phyloP scores from a whole-genome alignment of 2,888 invertebrate species.

The Adela reaumurella region DNA sequence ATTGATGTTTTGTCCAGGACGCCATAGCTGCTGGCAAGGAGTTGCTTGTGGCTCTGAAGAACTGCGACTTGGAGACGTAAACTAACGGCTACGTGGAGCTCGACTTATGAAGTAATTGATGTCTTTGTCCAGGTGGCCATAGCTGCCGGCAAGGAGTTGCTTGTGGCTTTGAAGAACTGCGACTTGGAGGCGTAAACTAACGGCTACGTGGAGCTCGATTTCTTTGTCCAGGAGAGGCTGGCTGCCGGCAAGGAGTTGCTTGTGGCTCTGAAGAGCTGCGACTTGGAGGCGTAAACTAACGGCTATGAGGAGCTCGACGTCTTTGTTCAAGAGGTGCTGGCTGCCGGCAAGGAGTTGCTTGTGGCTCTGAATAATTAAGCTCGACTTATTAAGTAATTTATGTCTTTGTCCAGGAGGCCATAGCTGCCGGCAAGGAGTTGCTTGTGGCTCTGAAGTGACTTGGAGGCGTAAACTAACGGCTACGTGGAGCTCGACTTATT shows the following conservation, averaged over 20 bases:
- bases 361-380: no score
- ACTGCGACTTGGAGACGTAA: conserved; percentile 49
- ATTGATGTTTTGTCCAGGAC: no score
- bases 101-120: no score
- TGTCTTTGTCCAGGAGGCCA: no score
- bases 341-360: conserved; percentile 86
- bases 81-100: conserved; percentile 53
- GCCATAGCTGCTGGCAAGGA: conserved; percentile 85
- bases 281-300: conserved; percentile 25
- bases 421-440: no score
- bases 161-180: conserved; percentile 78
- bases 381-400: no score
- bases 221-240: conserved; percentile 73
- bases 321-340: conserved; percentile 68
- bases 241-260: conserved; percentile 87
- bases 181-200: conserved; percentile 37
- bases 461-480: no score
- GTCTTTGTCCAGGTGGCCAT: conserved; percentile 70
- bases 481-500: no score
- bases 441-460: no score
- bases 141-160: conserved; percentile 83
- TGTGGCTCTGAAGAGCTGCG: conserved; percentile 77
- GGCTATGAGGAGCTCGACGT: conserved; percentile 63
- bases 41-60: conserved; percentile 85
- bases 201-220: conserved; percentile 62